Evolutionary conservation across 2,797 vertebrate genomes (phyloP).

Genomic region (Columba guinea): DNA sequence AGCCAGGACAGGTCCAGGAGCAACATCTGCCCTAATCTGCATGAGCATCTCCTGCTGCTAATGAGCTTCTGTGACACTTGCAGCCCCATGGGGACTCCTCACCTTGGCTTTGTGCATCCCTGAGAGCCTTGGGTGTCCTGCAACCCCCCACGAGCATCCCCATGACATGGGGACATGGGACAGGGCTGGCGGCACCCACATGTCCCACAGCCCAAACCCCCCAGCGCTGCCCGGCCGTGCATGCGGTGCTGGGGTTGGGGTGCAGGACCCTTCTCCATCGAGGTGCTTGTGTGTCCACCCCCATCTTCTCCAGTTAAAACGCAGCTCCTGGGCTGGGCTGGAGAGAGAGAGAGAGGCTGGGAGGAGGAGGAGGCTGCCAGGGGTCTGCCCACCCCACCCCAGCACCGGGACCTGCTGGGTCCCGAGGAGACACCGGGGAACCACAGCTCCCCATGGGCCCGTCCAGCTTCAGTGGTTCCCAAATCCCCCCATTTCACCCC

Average conservation of each 20-base stretch:
- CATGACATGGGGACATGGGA: accelerated
- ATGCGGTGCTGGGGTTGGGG: neutral
- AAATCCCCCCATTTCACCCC: neutral
- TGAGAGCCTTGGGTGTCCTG: neutral
- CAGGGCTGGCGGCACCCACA: neutral
- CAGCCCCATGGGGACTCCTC: accelerated
- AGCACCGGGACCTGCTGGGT: neutral
- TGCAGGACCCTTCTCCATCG: neutral
- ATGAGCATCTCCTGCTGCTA: neutral
- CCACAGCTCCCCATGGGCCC: too few relatives aligned
- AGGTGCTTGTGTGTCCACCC: neutral
- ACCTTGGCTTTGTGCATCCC: neutral
- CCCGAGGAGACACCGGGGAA: accelerated
- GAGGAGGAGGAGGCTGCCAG: neutral
- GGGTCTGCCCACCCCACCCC: neutral
- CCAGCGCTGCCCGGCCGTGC: neutral
- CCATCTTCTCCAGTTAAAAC: neutral
- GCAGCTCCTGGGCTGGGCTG: neutral
- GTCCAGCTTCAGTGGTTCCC: too few relatives aligned
- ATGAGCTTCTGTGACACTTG: neutral
- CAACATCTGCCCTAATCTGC: neutral
- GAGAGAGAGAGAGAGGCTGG: neutral
- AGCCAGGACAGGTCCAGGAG: neutral
- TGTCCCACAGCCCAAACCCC: neutral
- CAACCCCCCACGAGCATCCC: accelerated